These are phyloP conservation scores for Phania funesta DNA, from an alignment of 2,888 invertebrate genomes.

Conservation along the genomic window DNA sequence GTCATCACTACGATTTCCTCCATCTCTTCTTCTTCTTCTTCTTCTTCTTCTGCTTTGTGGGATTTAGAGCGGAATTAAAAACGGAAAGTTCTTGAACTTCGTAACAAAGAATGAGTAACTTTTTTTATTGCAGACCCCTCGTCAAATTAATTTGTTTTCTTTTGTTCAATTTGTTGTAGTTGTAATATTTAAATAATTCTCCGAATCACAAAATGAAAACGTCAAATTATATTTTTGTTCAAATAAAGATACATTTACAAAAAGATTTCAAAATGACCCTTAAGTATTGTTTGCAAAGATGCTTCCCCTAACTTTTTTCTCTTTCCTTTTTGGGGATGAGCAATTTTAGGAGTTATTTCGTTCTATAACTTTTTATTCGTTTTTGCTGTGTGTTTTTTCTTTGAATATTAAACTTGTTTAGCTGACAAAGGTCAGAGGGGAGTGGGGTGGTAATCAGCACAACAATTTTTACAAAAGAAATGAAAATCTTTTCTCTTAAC, in stretches of 20 bases:
- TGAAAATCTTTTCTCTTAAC: slow-evolving; percentile 40
- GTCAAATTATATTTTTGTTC: slow-evolving; percentile 63
- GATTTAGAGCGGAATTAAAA: slow-evolving; percentile 1
- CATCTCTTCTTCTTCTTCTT: neutral
- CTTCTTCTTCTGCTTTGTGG: neutral
- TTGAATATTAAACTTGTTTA: slow-evolving; percentile 61
- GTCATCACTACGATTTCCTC: neutral
- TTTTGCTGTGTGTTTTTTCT: neutral
- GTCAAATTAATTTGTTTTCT: slow-evolving; percentile 55
- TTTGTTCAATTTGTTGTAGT: slow-evolving; percentile 2
- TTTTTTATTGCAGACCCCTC: slow-evolving; percentile 56
- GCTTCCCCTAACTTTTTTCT: neutral
- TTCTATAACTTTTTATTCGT: neutral
- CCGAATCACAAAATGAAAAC: slow-evolving; percentile 64
- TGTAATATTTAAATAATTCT: slow-evolving; percentile 41
- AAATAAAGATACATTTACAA: slow-evolving; percentile 1
- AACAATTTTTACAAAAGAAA: slow-evolving; percentile 15
- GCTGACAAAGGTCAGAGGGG: slow-evolving; percentile 66
- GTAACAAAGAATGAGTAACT: neutral
- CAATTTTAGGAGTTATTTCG: neutral
- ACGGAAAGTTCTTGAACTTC: slow-evolving; percentile 32
- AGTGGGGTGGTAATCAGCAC: slow-evolving; percentile 43
- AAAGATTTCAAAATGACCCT: slow-evolving; percentile 62
- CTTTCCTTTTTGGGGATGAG: neutral
- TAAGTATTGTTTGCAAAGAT: slow-evolving; percentile 39